Conservation (phyloP, 2,113 vertebrate genomes). For the Penelope pileata region DNA sequence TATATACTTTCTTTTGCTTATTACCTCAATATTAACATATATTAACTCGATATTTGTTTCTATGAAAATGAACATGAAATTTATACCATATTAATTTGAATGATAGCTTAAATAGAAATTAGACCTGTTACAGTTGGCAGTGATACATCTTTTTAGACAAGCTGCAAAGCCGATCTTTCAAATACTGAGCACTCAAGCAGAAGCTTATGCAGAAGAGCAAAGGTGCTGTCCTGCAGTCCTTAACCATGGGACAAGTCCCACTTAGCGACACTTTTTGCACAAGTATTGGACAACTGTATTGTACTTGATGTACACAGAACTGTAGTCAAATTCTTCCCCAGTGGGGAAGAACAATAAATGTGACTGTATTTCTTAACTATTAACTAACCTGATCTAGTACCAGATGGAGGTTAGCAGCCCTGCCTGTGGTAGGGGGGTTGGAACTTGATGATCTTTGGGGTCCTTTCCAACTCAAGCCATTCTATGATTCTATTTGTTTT, state of each 20-base stretch:
- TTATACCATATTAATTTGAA: neutral
- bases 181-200: neutral
- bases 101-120: neutral
- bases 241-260: neutral
- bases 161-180: neutral
- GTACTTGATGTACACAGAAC: neutral
- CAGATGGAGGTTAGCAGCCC: no score
- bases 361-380: no score
- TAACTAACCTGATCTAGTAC: no score
- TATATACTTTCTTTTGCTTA: neutral
- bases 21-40: neutral
- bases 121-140: neutral
- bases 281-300: neutral
- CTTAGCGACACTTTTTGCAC: neutral
- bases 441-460: no score
- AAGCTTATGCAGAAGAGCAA: neutral
- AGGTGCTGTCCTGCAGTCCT: neutral
- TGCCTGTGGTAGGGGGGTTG: no score
- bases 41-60: neutral
- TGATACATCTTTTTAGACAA: neutral
- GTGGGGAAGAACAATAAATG: no score
- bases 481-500: no score
- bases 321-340: neutral
- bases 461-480: no score
- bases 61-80: neutral